A percentile compares a stretch with the other conserved stretches of the same genome.
Conservation (phyloP, 2,113 vertebrate species). For the Donacobius atricapilla region DNA sequence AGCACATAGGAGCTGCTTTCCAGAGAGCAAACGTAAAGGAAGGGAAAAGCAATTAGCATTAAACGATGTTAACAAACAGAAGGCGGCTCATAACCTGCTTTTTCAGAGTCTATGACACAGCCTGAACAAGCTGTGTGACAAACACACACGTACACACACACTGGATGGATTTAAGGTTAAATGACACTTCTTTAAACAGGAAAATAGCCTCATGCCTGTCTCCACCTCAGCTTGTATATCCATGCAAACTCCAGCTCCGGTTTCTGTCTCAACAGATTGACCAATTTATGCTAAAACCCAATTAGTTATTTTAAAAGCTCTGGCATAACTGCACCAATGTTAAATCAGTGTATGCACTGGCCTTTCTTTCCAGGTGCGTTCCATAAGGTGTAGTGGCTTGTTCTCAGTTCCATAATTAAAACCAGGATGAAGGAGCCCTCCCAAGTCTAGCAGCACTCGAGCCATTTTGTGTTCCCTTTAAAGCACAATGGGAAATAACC, state of each 20-base stretch:
- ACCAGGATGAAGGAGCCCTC: conserved; percentile 22
- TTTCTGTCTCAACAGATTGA: neutral
- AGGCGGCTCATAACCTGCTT: neutral
- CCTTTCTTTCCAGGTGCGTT: neutral
- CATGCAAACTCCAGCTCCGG: neutral
- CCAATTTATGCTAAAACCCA: neutral
- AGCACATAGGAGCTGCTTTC: neutral
- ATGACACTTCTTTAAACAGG: conserved; percentile 6
- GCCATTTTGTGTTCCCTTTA: neutral
- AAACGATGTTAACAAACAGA: neutral
- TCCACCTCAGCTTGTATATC: neutral
- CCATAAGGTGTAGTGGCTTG: neutral
- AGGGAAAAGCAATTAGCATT: conserved; percentile 44
- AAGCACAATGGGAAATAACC: neutral
- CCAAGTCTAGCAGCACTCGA: neutral
- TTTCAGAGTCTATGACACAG: neutral
- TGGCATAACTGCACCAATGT: neutral
- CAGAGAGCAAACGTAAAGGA: conserved; percentile 29
- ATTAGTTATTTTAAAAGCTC: neutral
- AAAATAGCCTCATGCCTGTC: conserved; percentile 56
- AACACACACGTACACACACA: neutral
- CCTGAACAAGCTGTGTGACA: neutral
- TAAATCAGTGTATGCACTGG: neutral
- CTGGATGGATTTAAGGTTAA: conserved; percentile 11
- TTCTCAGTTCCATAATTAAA: conserved; percentile 63